Evolutionary conservation across 2,797 vertebrate genomes (phyloP).

Genomic region (Amphiprion clarkii): DNA sequence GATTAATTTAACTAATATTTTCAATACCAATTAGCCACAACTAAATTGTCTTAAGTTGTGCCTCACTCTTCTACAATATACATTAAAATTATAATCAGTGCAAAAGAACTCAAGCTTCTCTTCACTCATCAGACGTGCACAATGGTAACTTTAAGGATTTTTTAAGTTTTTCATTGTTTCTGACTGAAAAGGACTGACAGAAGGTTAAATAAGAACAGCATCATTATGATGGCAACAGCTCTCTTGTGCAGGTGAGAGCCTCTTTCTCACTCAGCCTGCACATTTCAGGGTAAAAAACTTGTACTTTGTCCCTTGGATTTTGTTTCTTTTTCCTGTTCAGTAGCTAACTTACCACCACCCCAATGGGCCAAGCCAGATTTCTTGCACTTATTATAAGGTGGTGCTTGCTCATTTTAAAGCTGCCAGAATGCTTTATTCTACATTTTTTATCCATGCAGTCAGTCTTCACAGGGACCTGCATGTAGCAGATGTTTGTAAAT

Average conservation of each 20-base stretch:
- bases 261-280: constrained; percentile 18
- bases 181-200: not conserved
- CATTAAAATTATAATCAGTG: no score
- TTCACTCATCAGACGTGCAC: not conserved
- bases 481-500: constrained; percentile 29
- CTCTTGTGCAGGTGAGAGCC: constrained; percentile 21
- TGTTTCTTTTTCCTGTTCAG: constrained; percentile 29
- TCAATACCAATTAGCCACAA: no score
- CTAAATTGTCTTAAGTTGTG: no score
- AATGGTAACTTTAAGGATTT: not conserved
- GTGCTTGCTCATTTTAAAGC: constrained; percentile 34
- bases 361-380: constrained; percentile 21
- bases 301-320: constrained; percentile 25
- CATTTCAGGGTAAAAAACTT: constrained; percentile 34
- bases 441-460: constrained; percentile 1
- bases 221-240: constrained; percentile 2
- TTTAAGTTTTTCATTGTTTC: not conserved
- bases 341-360: constrained; percentile 24
- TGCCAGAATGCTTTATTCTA: constrained; percentile 19
- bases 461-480: constrained; percentile 25
- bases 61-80: no score
- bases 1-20: no score
- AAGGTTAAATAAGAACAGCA: constrained; percentile 13
- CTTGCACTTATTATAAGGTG: constrained; percentile 57
- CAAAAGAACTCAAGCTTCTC: no score